Conservation (phyloP, 2,888 invertebrate species). For the Nomada ruficornis region DNA sequence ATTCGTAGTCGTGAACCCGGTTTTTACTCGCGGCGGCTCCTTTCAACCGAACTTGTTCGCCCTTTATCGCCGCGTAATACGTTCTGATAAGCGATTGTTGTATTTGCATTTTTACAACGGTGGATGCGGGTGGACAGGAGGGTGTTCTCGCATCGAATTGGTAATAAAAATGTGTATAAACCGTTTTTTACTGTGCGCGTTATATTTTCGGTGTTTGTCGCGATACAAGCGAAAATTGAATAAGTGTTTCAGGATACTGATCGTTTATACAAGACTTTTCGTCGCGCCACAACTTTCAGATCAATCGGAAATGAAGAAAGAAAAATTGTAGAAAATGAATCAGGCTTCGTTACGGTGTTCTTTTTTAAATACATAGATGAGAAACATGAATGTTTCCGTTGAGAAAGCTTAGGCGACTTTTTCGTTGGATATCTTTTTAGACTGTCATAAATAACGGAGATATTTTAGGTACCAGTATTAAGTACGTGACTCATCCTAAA, state of each 20-base stretch:
- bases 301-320: no score
- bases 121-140: conserved; percentile 48
- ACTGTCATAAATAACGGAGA: not conserved
- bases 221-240: no score
- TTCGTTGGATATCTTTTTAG: not conserved
- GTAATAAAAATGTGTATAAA: not conserved
- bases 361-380: no score
- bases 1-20: conserved; percentile 27
- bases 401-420: not conserved
- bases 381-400: not conserved
- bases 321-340: no score
- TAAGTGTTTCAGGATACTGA: no score
- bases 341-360: no score
- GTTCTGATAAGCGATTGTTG: conserved; percentile 47
- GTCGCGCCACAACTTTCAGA: no score
- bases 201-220: no score
- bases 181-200: no score
- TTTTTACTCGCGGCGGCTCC: conserved; percentile 18
- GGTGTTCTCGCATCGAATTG: not conserved
- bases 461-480: not conserved
- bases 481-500: not conserved
- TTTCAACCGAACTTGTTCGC: conserved; percentile 32
- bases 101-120: conserved; percentile 52
- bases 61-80: conserved; percentile 41
- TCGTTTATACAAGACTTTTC: no score